Base-by-base conservation (phyloP, 2,888 invertebrate species). In the Aleiodes testaceus region DNA sequence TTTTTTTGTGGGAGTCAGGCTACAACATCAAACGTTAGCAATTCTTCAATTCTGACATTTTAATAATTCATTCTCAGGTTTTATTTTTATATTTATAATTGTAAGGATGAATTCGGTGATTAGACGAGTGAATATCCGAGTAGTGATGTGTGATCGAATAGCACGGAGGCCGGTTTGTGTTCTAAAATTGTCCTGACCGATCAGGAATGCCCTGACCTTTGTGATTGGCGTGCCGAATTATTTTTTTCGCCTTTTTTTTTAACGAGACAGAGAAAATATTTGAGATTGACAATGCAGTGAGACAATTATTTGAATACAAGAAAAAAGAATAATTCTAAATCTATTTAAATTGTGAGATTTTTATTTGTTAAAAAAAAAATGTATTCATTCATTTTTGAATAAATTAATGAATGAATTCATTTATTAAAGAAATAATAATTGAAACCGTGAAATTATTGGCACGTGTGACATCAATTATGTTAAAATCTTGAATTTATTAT, bases 151-250 rank as follows among this genome's bases (percentile, higher is more conserved):
- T 72, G 42, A 50, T 67, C 77, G 72, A 73, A 73, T 75, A 74
- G 75, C 79, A 77, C 75, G 78, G 80, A 82, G 79, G 80, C 80
- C 78, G 75, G 53, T 70, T 26, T 67, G 36, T 11, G 59, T 76
- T 83, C 84, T 84, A 84, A 85, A 84, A 79, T 79, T 82, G 81
- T 80, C 75, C 76, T 82, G 83, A 84, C 83, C 84, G 80, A 80
- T 78, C 79, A 79, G 80, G 83, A 85, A 84, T 83, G 82, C 77
- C 66, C 78, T 77, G 77, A 80, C 80, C 71, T 71, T 71, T 71
- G 36, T 36, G 71, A 71, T 71, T 71, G 66, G 61, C 63, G 71
- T 71, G 61, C 63, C 71, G 71, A 66, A 64, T 69, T 69, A 64
- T 69, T 69, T 69, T 64, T 44, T 64, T 59, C 63, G n/a, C n/a